Evolutionary conservation across 2,888 invertebrate species (phyloP), one percentile per base, ranked within the genome.

Genomic region (Neoaliturus tenellus): DNA sequence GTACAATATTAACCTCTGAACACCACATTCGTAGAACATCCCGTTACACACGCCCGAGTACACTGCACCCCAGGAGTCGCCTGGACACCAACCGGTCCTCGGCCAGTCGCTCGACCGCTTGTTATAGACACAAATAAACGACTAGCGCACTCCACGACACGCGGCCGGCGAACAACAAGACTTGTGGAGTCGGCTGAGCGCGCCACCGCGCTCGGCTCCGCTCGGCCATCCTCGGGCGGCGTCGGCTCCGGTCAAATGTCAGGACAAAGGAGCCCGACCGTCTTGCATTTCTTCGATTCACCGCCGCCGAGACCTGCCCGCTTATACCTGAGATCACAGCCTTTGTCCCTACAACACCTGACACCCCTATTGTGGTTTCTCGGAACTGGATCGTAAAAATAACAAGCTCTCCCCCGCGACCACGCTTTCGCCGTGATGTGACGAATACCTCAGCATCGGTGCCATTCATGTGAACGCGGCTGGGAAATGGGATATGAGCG

Each of bases 121-220:
- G 25, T 51, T 80, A 80, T 33, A 55, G 81, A 81, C 58, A 62
- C 55, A 81, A 80, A 80, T 51, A 80, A 80, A 58, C 31, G 89
- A 89, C 89, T 88, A 87, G 88, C 51, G 62, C 86, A 71, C 83
- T 75, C 82, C 84, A 25, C 84, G 89, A 41, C 55, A 55, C 55
- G 28, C 31, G 35, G 10, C 23, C 25, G 69, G 73, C 33, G 39
- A 35, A 82, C 82, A 39, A 88, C 55, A 69, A 44, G 75, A 75
- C 91, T 91, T 91, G 90, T 86, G 88, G 89, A 88, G 90, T 89
- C 89, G 89, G 91, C 90, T 67, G 84, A 75, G 81, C 51, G 84
- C 58, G 83, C 88, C 83, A 82, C 87, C 85, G 86, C 75, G 87
- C 86, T 31, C 86, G 86, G 81, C 86, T 84, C 71, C 84, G 84